phyloP scores from a whole-genome alignment of 2,797 vertebrate species.

The Chaetophractus vellerosus region DNA sequence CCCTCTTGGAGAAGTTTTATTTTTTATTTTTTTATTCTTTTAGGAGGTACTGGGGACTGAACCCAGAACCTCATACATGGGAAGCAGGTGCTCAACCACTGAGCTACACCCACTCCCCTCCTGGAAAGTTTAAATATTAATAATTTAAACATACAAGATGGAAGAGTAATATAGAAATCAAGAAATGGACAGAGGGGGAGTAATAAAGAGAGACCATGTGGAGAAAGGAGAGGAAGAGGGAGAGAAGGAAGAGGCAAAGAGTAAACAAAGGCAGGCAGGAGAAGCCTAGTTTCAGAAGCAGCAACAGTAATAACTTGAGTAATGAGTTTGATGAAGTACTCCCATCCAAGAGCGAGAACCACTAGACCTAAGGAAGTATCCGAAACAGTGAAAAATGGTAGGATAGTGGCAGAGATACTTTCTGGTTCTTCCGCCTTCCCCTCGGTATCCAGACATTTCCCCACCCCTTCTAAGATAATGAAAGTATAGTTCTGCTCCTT shows the following conservation, averaged over 20 bases:
- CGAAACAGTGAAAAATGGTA: not conserved
- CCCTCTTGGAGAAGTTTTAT: no score
- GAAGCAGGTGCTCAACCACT: no score
- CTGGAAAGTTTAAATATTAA: not conserved
- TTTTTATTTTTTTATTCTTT: no score
- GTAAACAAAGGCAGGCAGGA: not conserved
- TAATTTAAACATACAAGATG: not conserved
- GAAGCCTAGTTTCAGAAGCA: not conserved
- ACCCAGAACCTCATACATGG: no score
- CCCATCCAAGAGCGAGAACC: not conserved
- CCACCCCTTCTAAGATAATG: not conserved
- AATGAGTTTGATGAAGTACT: fast-evolving
- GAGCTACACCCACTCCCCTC: no score
- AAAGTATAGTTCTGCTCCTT: not conserved
- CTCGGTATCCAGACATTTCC: not conserved
- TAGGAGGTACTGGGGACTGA: no score
- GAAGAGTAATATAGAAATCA: not conserved
- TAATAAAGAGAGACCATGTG: fast-evolving
- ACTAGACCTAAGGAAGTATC: no score
- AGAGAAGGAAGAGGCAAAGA: not conserved
- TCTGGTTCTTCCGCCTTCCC: not conserved
- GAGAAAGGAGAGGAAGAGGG: fast-evolving
- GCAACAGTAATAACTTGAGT: no score
- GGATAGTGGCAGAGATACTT: fast-evolving
- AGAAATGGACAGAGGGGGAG: not conserved